phyloP scores from a whole-genome alignment of 1,140 invertebrate genomes.

The Megalopta genalis region DNA sequence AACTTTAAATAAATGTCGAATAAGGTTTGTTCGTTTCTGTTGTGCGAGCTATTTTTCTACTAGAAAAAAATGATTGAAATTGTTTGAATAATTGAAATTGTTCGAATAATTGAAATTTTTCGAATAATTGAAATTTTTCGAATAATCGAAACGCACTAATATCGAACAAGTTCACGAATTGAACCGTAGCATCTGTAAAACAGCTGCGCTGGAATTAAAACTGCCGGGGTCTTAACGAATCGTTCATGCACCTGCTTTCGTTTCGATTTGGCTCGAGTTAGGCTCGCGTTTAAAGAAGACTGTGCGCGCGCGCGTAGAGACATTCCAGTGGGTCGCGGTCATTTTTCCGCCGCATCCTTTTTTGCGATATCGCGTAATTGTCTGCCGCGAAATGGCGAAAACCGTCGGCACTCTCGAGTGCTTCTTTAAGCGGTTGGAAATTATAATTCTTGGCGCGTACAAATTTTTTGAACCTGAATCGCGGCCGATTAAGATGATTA shows the following conservation, averaged over 20 bases:
- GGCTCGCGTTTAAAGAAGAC: neutral
- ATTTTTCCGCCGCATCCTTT: neutral
- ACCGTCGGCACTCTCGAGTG: constrained; percentile 2
- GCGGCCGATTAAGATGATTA: neutral
- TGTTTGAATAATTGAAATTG: too few species aligned
- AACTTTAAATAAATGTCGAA: too few species aligned
- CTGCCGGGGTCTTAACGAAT: neutral
- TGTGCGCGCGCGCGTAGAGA: neutral
- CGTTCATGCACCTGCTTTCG: neutral
- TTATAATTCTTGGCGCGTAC: neutral
- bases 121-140: too few species aligned
- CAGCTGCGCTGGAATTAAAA: constrained; percentile 8
- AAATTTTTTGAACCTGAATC: constrained; percentile 4
- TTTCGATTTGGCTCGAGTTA: constrained; percentile 7
- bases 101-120: too few species aligned
- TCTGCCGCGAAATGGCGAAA: neutral
- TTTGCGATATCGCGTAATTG: constrained; percentile 3
- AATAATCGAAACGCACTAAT: neutral
- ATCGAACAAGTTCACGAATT: neutral
- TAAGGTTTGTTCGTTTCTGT: too few species aligned
- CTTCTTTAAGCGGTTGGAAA: too few species aligned
- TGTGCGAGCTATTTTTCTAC: too few species aligned
- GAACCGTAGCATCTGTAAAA: neutral
- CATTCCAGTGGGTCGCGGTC: too few species aligned
- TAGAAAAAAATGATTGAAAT: too few species aligned